Base-by-base conservation (phyloP, 2,888 invertebrate genomes). In the Cylloceria caligata region DNA sequence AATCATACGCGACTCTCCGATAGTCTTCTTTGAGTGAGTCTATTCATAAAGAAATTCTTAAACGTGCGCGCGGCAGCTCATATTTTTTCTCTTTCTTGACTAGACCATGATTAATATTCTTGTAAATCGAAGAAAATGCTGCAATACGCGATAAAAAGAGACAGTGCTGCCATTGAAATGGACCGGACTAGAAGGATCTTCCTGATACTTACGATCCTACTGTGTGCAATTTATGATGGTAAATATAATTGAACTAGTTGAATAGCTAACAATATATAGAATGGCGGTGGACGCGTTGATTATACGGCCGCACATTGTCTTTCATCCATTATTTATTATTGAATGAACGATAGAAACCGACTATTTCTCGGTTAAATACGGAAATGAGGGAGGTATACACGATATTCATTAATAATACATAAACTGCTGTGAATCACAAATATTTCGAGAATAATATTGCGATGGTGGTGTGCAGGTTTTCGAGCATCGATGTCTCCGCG, bases 401-500 rank as follows among this genome's bases (percentile, higher is more conserved):
- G 30, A 30, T 30, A 30, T 30, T 30, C 3, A 30, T 30, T 30
- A 30, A 30, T 30, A 3, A 30, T 30, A 3, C 30, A 30, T 4
- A 5, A 30, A 30, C 30, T 30, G 3, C 5, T 30, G 24, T 57
- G 27, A 30, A 30, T 49, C 24, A 24, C 47, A 3, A 49, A 27
- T 68, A 49, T 76, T 30, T 2, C 9, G 21, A 52, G 11, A 45
- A 60, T 9, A 67, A 19, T 45, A 24, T 16, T 30, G 57, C 3
- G 30, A 30, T 2, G 1, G 1, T 27, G 1, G 1, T 27, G 1
- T 45, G 67, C 67, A 60, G 36, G 27, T 68, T 77, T 52, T 55
- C 72, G 19, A 57, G 80, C 78, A 80, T 80, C 77, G 81, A 83
- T 80, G 81, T 83, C 76, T 69, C 82, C 64, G 65, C 3, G 64